Percentiles rank a stretch among this genome's conserved stretches.
Conservation (phyloP, 2,888 invertebrate species). For the Chydorus sphaericus region DNA sequence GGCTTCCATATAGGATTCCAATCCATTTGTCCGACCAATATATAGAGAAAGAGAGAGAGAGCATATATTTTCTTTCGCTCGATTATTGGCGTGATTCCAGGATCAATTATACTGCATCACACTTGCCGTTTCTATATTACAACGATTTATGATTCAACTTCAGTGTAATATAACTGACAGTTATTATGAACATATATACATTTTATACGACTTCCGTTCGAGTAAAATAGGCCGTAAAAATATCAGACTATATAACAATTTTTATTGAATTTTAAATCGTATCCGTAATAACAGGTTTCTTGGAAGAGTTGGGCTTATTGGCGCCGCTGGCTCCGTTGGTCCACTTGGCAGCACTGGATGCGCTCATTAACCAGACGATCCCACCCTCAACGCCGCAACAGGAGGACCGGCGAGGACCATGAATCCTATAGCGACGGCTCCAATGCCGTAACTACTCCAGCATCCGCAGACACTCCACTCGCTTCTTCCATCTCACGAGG, state of each 20-base stretch:
- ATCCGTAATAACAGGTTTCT: not conserved
- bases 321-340: constrained; percentile 8
- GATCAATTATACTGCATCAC: no score
- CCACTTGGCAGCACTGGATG: not conserved
- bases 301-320: constrained; percentile 1
- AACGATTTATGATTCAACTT: no score
- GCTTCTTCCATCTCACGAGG: constrained; percentile 71
- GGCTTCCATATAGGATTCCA: no score
- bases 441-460: constrained; percentile 32
- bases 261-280: not conserved
- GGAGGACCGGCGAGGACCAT: constrained; percentile 25
- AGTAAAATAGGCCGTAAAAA: no score
- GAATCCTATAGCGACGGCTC: constrained; percentile 26
- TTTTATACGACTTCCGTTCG: no score
- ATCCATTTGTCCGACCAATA: no score
- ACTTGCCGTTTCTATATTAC: no score
- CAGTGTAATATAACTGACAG: no score
- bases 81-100: no score
- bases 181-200: no score
- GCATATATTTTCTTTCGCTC: no score
- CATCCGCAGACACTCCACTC: constrained; percentile 72
- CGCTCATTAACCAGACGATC: not conserved
- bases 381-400: constrained; percentile 39
- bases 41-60: no score
- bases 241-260: not conserved